phyloP scores from a whole-genome alignment of 2,888 invertebrate genomes.

The Thereva nobilitata region DNA sequence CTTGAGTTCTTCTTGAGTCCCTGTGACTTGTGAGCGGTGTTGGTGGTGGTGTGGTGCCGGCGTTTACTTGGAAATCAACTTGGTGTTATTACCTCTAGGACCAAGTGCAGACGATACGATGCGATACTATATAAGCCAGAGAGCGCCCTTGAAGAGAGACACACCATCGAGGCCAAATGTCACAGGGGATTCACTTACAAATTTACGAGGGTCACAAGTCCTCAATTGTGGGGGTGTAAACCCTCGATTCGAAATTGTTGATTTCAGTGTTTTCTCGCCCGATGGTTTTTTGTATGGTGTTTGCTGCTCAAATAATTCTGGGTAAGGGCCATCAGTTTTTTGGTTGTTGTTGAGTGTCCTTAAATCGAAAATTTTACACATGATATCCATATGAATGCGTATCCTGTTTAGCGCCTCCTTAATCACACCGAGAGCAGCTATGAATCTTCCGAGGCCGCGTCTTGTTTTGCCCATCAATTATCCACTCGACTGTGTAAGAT shows the following conservation, averaged over 20 bases:
- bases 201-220: slow-evolving; percentile 34
- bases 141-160: background rate
- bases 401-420: slow-evolving; percentile 39
- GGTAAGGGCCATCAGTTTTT: slow-evolving; percentile 19
- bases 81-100: slow-evolving; percentile 5
- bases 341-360: background rate
- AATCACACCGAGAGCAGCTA: slow-evolving; percentile 23
- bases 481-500: slow-evolving; percentile 25
- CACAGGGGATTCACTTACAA: slow-evolving; percentile 24
- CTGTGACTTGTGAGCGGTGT: slow-evolving; percentile 4
- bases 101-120: background rate
- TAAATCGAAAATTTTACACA: slow-evolving; percentile 39
- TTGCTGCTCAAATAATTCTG: slow-evolving; percentile 2
- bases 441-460: slow-evolving; percentile 1
- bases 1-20: slow-evolving; percentile 14
- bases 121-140: background rate
- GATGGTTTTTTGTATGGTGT: background rate
- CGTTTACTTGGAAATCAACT: background rate
- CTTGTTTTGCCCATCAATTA: slow-evolving; percentile 32
- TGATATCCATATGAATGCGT: slow-evolving; percentile 39
- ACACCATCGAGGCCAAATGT: slow-evolving; percentile 27
- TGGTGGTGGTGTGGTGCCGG: background rate
- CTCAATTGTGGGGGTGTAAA: slow-evolving; percentile 21
- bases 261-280: background rate
- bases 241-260: background rate